Evolutionary conservation across 2,888 invertebrate species (phyloP).

Genomic region (Allygus modestus): DNA sequence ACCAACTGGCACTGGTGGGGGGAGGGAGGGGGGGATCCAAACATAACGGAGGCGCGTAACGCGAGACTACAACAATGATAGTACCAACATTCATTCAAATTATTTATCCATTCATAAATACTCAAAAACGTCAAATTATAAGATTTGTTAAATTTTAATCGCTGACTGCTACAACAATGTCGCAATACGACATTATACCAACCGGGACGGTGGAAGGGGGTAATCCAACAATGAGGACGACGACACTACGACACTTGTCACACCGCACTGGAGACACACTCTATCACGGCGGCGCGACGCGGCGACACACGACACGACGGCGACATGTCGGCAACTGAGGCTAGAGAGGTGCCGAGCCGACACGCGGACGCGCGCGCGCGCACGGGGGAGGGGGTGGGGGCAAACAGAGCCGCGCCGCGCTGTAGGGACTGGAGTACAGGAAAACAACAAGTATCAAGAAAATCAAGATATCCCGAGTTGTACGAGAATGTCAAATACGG

Average conservation of each 20-base stretch:
- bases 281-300: background rate
- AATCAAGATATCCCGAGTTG: too few relatives aligned
- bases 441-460: too few relatives aligned
- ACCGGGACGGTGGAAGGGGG: background rate
- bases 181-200: background rate
- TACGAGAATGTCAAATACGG: too few relatives aligned
- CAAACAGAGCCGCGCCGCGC: background rate
- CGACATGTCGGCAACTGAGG: conserved; percentile 22
- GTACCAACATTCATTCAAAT: too few relatives aligned
- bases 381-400: background rate
- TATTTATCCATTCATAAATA: too few relatives aligned
- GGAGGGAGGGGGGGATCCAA: too few relatives aligned
- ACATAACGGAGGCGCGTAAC: too few relatives aligned
- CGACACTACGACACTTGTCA: background rate
- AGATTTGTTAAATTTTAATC: too few relatives aligned
- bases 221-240: background rate
- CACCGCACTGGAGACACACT: background rate
- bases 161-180: conserved; percentile 3
- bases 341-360: background rate
- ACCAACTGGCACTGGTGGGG: too few relatives aligned
- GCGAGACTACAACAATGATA: too few relatives aligned
- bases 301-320: background rate
- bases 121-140: too few relatives aligned
- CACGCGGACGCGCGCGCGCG: background rate
- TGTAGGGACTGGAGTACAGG: background rate